Evolutionary conservation across 1,140 invertebrate species (phyloP).

Genomic region (Pseudobourletiella spinata): DNA sequence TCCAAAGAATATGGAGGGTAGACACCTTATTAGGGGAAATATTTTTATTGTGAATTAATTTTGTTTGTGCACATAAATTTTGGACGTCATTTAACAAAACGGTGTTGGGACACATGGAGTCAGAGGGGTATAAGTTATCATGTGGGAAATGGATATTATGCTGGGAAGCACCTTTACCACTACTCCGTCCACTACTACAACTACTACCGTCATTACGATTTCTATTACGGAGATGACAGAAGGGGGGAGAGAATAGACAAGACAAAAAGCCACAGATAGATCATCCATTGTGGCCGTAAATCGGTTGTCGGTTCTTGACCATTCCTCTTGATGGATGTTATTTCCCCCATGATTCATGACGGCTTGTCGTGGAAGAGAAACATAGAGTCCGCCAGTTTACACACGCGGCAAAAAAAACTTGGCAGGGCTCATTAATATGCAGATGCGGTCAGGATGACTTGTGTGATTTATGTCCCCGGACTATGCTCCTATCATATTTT

Average conservation of each 20-base stretch:
- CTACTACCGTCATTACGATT: no score
- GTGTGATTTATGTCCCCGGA: conserved; percentile 28
- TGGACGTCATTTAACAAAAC: no score
- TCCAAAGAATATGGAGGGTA: no score
- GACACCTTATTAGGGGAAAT: no score
- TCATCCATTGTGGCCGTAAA: not conserved
- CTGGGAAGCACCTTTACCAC: no score
- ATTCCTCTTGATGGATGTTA: conserved; percentile 14
- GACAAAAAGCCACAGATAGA: conserved; percentile 3
- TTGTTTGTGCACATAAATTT: no score
- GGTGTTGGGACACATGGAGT: no score
- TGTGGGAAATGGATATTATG: no score
- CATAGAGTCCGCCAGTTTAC: conserved; percentile 4
- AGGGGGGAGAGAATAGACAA: not conserved
- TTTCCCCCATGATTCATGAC: conserved; percentile 27
- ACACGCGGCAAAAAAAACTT: conserved; percentile 12
- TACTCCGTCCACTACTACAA: no score
- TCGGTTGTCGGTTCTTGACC: conserved; percentile 11
- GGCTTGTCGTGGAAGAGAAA: conserved; percentile 10
- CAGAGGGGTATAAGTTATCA: no score
- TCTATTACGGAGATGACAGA: no score
- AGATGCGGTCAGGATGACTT: conserved; percentile 24
- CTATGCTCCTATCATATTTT: conserved; percentile 25
- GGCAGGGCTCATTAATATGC: conserved; percentile 26
- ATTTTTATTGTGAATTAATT: no score